Percentiles rank a stretch among this genome's conserved stretches.
Conservation (phyloP, 2,888 invertebrate genomes). For the Entomobrya multifasciata region DNA sequence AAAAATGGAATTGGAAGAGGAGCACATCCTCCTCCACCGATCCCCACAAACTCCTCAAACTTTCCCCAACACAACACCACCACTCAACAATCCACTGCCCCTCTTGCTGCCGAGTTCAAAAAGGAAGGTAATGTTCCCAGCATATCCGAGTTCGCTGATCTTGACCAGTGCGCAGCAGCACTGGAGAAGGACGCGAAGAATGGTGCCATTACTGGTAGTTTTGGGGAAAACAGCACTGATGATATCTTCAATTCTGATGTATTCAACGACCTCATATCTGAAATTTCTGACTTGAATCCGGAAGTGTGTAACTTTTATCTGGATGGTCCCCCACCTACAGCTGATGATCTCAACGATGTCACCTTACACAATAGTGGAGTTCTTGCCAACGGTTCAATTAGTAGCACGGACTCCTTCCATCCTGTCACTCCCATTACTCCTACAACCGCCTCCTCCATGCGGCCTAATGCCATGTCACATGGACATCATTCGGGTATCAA, state of each 20-base stretch:
- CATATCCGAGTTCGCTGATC: conserved; percentile 88
- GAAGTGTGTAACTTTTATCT: conserved; percentile 91
- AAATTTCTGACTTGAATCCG: conserved; percentile 90
- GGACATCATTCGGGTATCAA: conserved; percentile 69
- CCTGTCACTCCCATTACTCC: conserved; percentile 75
- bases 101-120: conserved; percentile 66
- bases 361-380: conserved; percentile 75
- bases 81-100: conserved; percentile 53
- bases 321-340: conserved; percentile 75
- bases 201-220: conserved; percentile 86
- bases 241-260: conserved; percentile 89
- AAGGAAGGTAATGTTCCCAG: conserved; percentile 59
- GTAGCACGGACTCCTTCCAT: conserved; percentile 52
- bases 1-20: conserved; percentile 71
- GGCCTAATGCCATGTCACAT: conserved; percentile 44
- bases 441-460: conserved; percentile 65
- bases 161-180: conserved; percentile 91
- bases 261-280: conserved; percentile 93
- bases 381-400: conserved; percentile 68
- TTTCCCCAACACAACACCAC: conserved; percentile 63
- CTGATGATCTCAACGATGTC: conserved; percentile 71
- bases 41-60: conserved; percentile 60
- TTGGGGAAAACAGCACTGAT: conserved; percentile 91
- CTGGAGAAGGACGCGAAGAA: conserved; percentile 91
- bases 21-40: conserved; percentile 66